These are phyloP conservation scores for Perccottus glenii DNA, from an alignment of 2,113 vertebrate species.

Conservation along the genomic window DNA sequence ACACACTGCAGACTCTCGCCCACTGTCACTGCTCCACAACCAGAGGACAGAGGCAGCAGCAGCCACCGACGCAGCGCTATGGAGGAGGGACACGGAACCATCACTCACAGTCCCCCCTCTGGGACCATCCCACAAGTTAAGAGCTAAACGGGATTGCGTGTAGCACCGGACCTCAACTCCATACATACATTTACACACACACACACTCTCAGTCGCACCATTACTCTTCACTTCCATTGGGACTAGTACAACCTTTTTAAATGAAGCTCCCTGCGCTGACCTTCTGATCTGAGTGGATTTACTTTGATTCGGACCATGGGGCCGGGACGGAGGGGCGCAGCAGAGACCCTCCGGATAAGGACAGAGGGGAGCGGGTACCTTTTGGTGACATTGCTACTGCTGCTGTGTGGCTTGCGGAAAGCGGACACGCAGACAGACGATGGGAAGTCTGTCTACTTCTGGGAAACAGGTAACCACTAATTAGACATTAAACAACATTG, in stretches of 20 bases:
- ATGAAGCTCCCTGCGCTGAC: slow-evolving; percentile 25
- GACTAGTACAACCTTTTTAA: slow-evolving; percentile 17
- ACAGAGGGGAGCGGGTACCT: slow-evolving; percentile 59
- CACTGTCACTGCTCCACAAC: slow-evolving; percentile 77
- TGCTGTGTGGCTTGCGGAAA: slow-evolving; percentile 77
- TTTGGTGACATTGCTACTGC: slow-evolving; percentile 79
- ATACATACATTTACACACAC: slow-evolving; percentile 16
- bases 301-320: slow-evolving; percentile 83
- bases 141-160: background rate
- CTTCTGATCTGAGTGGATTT: slow-evolving; percentile 65
- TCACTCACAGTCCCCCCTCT: slow-evolving; percentile 41
- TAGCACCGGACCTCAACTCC: slow-evolving; percentile 54
- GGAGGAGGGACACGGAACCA: slow-evolving; percentile 59
- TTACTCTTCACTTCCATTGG: slow-evolving; percentile 29
- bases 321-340: slow-evolving; percentile 66
- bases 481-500: slow-evolving; percentile 35
- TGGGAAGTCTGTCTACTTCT: slow-evolving; percentile 88
- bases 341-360: slow-evolving; percentile 56
- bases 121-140: slow-evolving; percentile 54
- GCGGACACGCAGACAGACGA: slow-evolving; percentile 81
- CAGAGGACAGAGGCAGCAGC: slow-evolving; percentile 71
- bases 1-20: slow-evolving; percentile 75
- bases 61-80: slow-evolving; percentile 60
- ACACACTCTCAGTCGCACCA: slow-evolving; percentile 22
- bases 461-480: slow-evolving; percentile 88